Conservation (phyloP, 2,888 invertebrate genomes). For the Frankliniella fusca region DNA sequence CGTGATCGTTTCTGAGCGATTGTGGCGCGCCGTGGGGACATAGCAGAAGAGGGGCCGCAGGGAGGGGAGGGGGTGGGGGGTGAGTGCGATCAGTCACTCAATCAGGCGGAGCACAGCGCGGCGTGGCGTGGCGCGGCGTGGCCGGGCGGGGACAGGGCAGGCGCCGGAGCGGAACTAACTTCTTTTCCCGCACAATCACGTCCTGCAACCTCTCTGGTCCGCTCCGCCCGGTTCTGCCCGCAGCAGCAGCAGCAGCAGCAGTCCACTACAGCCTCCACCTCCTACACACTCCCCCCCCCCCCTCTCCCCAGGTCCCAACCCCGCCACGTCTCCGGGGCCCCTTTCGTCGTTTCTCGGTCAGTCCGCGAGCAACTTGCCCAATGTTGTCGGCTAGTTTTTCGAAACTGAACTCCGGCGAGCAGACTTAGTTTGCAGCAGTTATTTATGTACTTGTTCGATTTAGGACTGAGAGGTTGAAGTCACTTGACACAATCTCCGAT, state of each 20-base stretch:
- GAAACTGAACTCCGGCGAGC: no score
- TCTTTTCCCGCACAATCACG: conserved; percentile 22
- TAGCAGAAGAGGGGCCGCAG: no score
- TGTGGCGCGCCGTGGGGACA: no score
- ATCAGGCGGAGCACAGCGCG: neutral
- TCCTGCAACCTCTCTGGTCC: neutral
- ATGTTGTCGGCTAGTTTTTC: no score
- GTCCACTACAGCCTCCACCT: neutral
- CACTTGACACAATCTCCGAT: no score
- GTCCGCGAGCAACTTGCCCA: no score
- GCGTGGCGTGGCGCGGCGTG: neutral
- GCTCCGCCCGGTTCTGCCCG: neutral
- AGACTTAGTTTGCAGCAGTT: no score
- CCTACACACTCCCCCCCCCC: neutral
- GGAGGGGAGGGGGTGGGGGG: neutral
- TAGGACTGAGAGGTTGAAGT: no score
- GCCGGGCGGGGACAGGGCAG: neutral
- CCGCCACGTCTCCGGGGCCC: neutral
- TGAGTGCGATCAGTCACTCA: neutral
- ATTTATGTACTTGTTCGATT: no score
- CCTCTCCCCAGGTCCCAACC: neutral
- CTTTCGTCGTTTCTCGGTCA: no score
- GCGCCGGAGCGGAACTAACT: conserved; percentile 21
- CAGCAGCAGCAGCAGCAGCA: neutral
- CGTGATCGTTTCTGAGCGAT: no score